phyloP scores from a whole-genome alignment of 2,113 vertebrate species.

The Seriola dumerili region DNA sequence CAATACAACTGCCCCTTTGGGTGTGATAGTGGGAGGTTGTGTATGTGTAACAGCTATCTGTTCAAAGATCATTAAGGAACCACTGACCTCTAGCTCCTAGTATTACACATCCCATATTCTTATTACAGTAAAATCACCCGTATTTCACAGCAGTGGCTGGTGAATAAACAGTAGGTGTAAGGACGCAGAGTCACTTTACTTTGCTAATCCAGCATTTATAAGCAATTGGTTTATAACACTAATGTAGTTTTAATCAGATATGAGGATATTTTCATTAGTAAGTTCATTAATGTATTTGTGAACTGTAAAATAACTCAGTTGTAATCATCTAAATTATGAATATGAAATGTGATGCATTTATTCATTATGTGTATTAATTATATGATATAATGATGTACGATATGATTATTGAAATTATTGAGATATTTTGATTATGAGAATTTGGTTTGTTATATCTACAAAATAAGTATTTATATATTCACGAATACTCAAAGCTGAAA shows the following conservation, averaged over 20 bases:
- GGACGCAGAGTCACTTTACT: not conserved
- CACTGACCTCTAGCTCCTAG: conserved; percentile 8
- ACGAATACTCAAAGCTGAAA: not conserved
- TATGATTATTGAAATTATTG: not conserved
- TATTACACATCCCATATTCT: not conserved
- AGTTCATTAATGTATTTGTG: not conserved
- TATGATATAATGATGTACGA: not conserved
- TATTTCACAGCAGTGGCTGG: not conserved
- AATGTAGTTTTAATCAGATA: not conserved
- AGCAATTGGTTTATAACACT: not conserved
- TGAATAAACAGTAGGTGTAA: not conserved
- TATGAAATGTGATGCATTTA: not conserved
- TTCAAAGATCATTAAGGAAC: conserved; percentile 14
- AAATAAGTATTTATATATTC: not conserved
- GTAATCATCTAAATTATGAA: not conserved
- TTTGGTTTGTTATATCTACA: not conserved
- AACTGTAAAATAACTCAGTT: not conserved
- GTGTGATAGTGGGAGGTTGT: not conserved
- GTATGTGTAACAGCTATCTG: not conserved
- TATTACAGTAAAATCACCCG: not conserved
- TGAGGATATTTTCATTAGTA: not conserved
- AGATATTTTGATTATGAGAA: not conserved
- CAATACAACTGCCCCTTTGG: conserved; percentile 29
- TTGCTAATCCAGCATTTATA: not conserved
- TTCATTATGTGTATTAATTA: not conserved